phyloP scores from a whole-genome alignment of 2,888 invertebrate species.

The Spodoptera exigua region DNA sequence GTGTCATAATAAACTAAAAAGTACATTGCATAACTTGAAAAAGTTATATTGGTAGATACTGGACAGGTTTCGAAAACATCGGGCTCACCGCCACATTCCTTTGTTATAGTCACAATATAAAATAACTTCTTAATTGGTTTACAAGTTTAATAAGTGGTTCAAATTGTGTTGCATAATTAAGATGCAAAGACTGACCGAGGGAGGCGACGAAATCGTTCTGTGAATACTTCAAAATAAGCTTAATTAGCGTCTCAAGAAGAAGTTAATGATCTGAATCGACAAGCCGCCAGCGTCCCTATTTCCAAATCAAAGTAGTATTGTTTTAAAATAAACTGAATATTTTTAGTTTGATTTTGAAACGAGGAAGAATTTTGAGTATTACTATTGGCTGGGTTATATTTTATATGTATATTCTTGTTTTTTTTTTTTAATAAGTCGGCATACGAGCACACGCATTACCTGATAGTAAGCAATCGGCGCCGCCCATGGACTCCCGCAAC shows the following conservation, averaged over 20 bases:
- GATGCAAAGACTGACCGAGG: slow-evolving; percentile 63
- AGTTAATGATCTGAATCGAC: slow-evolving; percentile 78
- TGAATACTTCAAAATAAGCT: slow-evolving; percentile 80
- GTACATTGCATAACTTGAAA: too few species aligned
- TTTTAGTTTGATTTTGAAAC: slow-evolving; percentile 3
- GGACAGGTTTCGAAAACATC: too few species aligned
- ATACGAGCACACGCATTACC: too few species aligned
- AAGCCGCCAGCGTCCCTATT: slow-evolving; percentile 58
- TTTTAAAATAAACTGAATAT: slow-evolving; percentile 36
- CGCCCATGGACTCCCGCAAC: too few species aligned
- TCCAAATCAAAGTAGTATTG: slow-evolving; percentile 52
- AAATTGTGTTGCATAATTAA: slow-evolving; percentile 76
- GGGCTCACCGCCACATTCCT: too few species aligned
- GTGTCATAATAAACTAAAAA: too few species aligned
- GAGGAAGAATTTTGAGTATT: too few species aligned
- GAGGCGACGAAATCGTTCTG: slow-evolving; percentile 72
- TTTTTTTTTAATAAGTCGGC: too few species aligned
- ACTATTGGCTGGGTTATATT: too few species aligned
- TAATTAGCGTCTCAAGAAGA: slow-evolving; percentile 78
- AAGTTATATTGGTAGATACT: too few species aligned
- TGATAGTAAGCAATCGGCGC: too few species aligned
- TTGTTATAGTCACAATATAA: not conserved
- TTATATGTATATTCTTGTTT: too few species aligned
- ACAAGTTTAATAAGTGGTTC: slow-evolving; percentile 66
- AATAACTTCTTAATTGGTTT: slow-evolving; percentile 62